A percentile compares a stretch with the other conserved stretches of the same genome.
Conservation (phyloP, 2,888 invertebrate genomes). For the Acleris holmiana region DNA sequence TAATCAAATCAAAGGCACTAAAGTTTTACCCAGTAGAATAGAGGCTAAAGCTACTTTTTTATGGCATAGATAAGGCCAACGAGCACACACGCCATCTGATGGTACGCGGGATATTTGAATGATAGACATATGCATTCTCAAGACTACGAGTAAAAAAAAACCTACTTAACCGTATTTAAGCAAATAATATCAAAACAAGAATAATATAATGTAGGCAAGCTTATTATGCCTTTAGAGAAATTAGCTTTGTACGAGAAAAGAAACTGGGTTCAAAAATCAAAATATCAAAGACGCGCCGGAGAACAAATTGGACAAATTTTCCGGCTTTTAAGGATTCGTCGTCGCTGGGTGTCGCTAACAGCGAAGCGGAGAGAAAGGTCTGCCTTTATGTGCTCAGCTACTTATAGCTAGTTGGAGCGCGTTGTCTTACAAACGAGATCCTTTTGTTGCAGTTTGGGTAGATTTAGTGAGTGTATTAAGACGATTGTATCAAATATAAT, state of each 20-base stretch:
- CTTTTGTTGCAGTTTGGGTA: background rate
- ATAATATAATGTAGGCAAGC: background rate
- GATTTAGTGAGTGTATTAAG: background rate
- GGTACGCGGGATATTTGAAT: too few species aligned
- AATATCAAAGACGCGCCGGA: conserved; percentile 60
- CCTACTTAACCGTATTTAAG: too few species aligned
- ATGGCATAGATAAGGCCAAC: too few species aligned
- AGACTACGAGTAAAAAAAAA: too few species aligned
- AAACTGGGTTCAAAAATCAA: conserved; percentile 56
- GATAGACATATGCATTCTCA: too few species aligned
- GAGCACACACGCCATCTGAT: too few species aligned
- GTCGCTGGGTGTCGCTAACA: conserved; percentile 29
- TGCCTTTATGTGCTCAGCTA: conserved; percentile 5
- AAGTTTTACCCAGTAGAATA: too few species aligned
- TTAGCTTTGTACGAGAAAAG: conserved; percentile 51
- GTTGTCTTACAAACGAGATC: background rate
- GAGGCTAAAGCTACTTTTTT: too few species aligned
- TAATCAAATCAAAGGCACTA: too few species aligned
- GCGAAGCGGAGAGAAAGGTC: conserved; percentile 15
- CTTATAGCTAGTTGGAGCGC: background rate
- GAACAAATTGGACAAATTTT: conserved; percentile 70
- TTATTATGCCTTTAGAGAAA: conserved; percentile 35
- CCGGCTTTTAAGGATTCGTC: conserved; percentile 64
- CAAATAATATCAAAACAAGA: too few species aligned
- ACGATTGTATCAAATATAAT: too few species aligned